These are phyloP conservation scores for Labeo catla DNA, from an alignment of 2,113 vertebrate species.

Conservation along the genomic window DNA sequence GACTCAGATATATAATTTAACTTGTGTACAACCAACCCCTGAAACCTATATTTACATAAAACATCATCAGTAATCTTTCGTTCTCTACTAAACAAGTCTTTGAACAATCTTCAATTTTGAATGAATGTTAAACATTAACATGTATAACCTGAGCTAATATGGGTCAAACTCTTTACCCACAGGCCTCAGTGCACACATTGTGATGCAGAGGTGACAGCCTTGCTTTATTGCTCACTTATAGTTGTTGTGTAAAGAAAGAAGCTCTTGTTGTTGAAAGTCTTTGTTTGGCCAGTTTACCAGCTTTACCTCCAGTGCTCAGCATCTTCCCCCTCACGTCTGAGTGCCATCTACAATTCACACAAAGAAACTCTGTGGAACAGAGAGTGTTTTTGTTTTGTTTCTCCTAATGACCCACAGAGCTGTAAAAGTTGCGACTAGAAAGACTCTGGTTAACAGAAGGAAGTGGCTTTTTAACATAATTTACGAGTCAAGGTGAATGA, in stretches of 20 bases:
- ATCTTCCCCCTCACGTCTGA: constrained; percentile 26
- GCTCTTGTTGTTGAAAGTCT: constrained; percentile 38
- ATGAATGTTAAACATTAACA: constrained; percentile 22
- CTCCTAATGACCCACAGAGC: constrained; percentile 43
- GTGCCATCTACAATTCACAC: constrained; percentile 33
- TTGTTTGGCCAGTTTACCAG: constrained; percentile 56
- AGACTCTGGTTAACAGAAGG: constrained; percentile 46
- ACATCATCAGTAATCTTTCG: not conserved
- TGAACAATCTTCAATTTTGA: constrained; percentile 1
- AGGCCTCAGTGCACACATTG: constrained; percentile 56
- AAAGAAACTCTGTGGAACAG: constrained; percentile 43
- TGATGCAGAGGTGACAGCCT: constrained; percentile 53
- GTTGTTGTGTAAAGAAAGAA: constrained; percentile 46
- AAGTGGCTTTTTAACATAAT: constrained; percentile 45
- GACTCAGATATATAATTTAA: not conserved
- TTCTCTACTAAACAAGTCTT: not conserved
- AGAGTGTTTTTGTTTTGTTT: constrained; percentile 35
- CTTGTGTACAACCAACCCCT: not conserved
- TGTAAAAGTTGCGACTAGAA: constrained; percentile 35
- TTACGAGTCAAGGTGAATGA: constrained; percentile 48
- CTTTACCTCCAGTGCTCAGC: constrained; percentile 30
- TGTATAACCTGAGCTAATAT: constrained; percentile 28
- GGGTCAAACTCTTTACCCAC: constrained; percentile 56
- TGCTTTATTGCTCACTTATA: constrained; percentile 54
- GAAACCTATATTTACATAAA: not conserved